These are phyloP conservation scores for Heliconius hermathena DNA, from an alignment of 1,140 invertebrate genomes.

Conservation along the genomic window DNA sequence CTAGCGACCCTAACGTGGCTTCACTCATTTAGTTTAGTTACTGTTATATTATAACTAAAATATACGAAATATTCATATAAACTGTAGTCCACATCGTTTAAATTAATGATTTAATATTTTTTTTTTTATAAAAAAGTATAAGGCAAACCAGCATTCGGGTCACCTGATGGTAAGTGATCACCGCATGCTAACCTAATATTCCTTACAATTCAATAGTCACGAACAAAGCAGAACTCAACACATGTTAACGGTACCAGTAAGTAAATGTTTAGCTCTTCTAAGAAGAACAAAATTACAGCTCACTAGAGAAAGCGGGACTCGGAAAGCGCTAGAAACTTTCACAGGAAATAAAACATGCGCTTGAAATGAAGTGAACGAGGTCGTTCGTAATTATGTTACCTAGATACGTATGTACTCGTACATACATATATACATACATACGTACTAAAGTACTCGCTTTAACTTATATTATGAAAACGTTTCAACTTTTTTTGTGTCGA, in stretches of 20 bases:
- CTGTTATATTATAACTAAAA: no score
- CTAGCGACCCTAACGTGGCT: no score
- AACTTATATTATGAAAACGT: background rate
- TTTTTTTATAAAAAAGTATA: no score
- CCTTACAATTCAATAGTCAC: background rate
- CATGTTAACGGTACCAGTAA: background rate
- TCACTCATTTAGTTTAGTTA: no score
- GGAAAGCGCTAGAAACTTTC: background rate
- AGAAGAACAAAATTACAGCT: background rate
- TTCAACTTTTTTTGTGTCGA: background rate
- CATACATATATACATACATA: background rate
- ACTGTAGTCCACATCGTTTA: no score
- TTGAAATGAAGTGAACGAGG: slow-evolving; percentile 9
- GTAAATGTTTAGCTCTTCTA: background rate
- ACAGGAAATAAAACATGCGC: slow-evolving; percentile 12
- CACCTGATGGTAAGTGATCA: no score
- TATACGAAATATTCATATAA: no score
- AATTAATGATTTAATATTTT: no score
- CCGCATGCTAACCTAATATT: background rate
- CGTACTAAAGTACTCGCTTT: background rate
- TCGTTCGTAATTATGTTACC: slow-evolving; percentile 9
- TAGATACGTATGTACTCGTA: background rate
- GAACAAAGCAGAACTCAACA: background rate
- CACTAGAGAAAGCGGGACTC: background rate
- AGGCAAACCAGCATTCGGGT: no score